These are phyloP conservation scores for Oostethus manadensis DNA, from an alignment of 2,113 vertebrate species.

Conservation along the genomic window DNA sequence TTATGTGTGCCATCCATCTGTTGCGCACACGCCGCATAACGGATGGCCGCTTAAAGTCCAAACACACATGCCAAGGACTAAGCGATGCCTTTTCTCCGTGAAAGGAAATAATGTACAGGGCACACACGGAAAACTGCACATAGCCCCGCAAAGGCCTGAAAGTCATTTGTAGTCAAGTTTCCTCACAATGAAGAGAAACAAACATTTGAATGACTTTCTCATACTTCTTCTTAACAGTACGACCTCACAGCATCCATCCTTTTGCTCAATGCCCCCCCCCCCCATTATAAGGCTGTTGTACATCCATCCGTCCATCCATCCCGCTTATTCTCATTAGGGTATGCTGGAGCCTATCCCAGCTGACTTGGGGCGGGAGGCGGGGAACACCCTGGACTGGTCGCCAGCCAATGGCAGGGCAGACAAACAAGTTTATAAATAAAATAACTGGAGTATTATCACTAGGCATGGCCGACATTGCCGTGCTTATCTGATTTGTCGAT, in stretches of 20 bases:
- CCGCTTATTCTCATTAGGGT: no score
- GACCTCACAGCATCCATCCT: conserved; percentile 9
- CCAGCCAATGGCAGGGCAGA: no score
- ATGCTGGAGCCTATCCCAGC: no score
- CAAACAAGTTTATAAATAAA: no score
- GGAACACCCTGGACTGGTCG: no score
- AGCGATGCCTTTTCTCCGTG: conserved; percentile 56
- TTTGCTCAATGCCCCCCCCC: neutral
- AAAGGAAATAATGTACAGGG: conserved; percentile 54
- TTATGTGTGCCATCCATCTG: conserved; percentile 55
- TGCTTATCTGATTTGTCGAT: no score
- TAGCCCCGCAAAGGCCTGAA: neutral
- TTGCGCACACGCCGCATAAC: conserved; percentile 18
- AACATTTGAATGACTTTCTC: neutral
- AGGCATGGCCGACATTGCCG: no score
- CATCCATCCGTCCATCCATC: no score
- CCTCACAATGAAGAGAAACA: conserved; percentile 5
- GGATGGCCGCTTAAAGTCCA: conserved; percentile 38
- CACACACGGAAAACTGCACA: conserved; percentile 4
- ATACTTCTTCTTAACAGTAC: conserved; percentile 5
- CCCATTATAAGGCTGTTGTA: neutral
- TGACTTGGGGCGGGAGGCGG: no score
- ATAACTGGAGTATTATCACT: no score
- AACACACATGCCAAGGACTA: conserved; percentile 35
- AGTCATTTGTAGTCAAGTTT: conserved; percentile 21